Percentiles rank a stretch among this genome's conserved stretches.
Conservation (phyloP, 1,140 invertebrate species). For the Lerema accius region DNA sequence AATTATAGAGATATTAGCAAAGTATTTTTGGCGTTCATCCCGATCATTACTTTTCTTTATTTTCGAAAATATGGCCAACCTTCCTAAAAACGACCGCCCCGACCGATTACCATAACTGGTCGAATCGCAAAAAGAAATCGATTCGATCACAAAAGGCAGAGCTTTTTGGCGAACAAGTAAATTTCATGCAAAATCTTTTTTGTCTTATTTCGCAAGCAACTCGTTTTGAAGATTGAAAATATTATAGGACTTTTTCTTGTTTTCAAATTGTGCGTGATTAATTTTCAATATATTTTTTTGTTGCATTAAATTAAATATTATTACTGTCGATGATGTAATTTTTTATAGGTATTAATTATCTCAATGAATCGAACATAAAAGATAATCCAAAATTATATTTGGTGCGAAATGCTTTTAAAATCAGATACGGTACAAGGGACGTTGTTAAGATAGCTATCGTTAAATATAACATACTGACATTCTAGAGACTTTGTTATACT, state of each 20-base stretch:
- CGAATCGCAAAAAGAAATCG: slow-evolving; percentile 8
- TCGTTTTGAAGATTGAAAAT: not conserved
- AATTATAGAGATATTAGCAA: slow-evolving; percentile 8
- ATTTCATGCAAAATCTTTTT: slow-evolving; percentile 18
- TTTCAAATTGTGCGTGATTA: not conserved
- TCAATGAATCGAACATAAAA: too few relatives aligned
- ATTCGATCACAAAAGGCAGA: slow-evolving; percentile 2
- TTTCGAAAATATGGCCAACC: slow-evolving; percentile 13
- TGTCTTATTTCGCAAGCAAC: slow-evolving; percentile 11
- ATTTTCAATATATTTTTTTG: slow-evolving; percentile 1
- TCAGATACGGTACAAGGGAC: too few relatives aligned
- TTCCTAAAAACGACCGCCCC: slow-evolving; percentile 10
- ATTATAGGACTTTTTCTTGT: not conserved
- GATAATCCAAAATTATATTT: too few relatives aligned
- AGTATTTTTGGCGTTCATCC: too few relatives aligned
- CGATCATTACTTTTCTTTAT: slow-evolving; percentile 18
- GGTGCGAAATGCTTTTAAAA: too few relatives aligned
- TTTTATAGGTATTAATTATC: not conserved
- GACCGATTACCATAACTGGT: slow-evolving; percentile 27
- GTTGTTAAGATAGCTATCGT: too few relatives aligned
- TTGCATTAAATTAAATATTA: not conserved
- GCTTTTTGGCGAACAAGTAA: slow-evolving; percentile 9
- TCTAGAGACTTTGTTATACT: too few relatives aligned
- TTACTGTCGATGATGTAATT: not conserved
- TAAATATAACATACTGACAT: too few relatives aligned